Conservation (phyloP, 2,888 invertebrate genomes). For the Deroplatys truncata region DNA sequence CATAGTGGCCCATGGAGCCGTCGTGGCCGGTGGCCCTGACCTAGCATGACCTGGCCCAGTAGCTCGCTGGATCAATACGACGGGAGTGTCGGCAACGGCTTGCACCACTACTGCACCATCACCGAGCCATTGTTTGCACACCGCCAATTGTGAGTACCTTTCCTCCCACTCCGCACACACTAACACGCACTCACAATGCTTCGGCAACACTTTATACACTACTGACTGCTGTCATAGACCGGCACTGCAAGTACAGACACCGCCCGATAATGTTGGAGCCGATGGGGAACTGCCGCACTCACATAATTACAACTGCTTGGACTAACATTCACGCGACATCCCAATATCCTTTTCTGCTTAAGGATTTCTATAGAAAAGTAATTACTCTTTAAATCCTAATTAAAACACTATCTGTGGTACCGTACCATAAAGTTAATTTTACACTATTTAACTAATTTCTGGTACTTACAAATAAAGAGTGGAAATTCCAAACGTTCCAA, state of each 20-base stretch:
- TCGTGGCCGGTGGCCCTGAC: constrained; percentile 5
- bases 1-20: not conserved
- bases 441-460: no score
- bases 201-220: not conserved
- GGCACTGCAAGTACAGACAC: not conserved
- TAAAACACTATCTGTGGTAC: no score
- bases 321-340: no score
- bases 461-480: no score
- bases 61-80: constrained; percentile 1
- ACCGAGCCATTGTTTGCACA: not conserved
- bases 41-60: constrained; percentile 14
- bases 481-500: no score
- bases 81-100: not conserved
- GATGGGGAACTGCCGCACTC: no score
- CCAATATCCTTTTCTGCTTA: no score
- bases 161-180: not conserved
- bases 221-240: not conserved
- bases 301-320: no score
- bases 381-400: no score
- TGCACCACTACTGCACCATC: not conserved
- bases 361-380: no score
- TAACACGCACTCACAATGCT: not conserved
- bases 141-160: not conserved
- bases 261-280: not conserved
- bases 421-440: no score